phyloP scores from a whole-genome alignment of 1,140 invertebrate species.

The Nebria ingens region DNA sequence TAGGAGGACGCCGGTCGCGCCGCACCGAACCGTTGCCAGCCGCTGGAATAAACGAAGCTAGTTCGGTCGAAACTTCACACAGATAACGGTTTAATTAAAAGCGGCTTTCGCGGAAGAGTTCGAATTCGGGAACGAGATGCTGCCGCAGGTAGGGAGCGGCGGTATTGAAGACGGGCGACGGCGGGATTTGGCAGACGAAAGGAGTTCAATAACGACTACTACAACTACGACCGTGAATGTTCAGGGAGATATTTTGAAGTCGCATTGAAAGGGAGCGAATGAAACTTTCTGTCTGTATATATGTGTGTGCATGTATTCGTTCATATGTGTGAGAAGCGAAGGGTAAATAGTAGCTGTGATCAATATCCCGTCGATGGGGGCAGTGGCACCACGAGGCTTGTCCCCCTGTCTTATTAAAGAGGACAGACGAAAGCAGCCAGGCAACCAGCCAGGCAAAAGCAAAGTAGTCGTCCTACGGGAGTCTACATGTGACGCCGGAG shows the following conservation, averaged over 20 bases:
- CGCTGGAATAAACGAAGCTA: neutral
- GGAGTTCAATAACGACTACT: conserved; percentile 5
- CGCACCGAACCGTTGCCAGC: neutral
- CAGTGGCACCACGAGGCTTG: neutral
- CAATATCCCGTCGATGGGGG: conserved; percentile 4
- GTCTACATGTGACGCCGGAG: neutral
- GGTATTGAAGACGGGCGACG: neutral
- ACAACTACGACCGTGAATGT: neutral
- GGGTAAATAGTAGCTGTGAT: conserved; percentile 6
- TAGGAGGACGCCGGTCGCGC: neutral
- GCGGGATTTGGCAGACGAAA: neutral
- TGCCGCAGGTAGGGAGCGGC: neutral
- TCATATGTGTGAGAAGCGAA: conserved; percentile 1
- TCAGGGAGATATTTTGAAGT: conserved; percentile 3
- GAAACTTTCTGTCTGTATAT: conserved; percentile 9
- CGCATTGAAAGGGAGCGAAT: conserved; percentile 7
- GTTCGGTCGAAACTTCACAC: conserved; percentile 4
- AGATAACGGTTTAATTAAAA: conserved; percentile 9
- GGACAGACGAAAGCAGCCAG: neutral
- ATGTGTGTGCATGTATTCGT: no score
- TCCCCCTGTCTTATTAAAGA: neutral
- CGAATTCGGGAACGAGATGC: neutral
- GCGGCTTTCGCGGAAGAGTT: neutral
- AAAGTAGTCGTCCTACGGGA: neutral
- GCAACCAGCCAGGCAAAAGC: neutral